These are phyloP conservation scores for Hemicordylus capensis DNA, from an alignment of 2,113 vertebrate genomes.

Conservation along the genomic window DNA sequence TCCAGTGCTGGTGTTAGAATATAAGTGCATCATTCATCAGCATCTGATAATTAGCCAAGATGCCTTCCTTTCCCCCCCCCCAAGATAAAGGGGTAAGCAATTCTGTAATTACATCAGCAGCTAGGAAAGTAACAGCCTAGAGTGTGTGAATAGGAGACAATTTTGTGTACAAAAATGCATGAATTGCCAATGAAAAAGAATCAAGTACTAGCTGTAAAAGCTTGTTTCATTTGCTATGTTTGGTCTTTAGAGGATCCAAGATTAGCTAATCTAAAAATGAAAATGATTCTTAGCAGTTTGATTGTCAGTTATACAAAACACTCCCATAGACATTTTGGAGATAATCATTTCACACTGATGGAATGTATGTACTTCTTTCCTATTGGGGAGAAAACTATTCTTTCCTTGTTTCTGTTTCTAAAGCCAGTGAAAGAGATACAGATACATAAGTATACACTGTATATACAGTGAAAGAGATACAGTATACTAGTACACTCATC, in stretches of 20 bases:
- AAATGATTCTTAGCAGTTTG: conserved; percentile 1
- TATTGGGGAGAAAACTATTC: conserved; percentile 3
- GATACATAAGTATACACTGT: too few relatives aligned
- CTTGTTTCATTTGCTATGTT: conserved; percentile 9
- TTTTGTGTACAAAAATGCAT: neutral
- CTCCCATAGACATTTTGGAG: neutral
- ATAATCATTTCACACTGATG: neutral
- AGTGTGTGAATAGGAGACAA: neutral
- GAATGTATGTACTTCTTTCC: neutral
- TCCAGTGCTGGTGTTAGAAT: neutral
- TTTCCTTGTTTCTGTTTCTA: conserved; percentile 25
- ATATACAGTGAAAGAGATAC: neutral
- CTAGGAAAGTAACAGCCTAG: conserved; percentile 10
- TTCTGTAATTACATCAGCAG: conserved; percentile 7
- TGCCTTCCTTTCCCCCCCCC: conserved; percentile 3
- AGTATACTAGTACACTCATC: neutral
- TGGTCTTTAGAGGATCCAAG: conserved; percentile 20
- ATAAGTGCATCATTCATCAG: neutral
- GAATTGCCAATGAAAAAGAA: conserved; percentile 1
- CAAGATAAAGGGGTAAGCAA: neutral
- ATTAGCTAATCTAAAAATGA: neutral
- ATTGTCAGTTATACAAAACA: neutral
- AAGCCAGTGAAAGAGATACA: neutral
- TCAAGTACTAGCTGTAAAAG: neutral
- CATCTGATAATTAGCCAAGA: neutral